Percentiles rank a stretch among this genome's conserved stretches.
Conservation (phyloP, 2,888 invertebrate genomes). For the Diplolepis rosae region DNA sequence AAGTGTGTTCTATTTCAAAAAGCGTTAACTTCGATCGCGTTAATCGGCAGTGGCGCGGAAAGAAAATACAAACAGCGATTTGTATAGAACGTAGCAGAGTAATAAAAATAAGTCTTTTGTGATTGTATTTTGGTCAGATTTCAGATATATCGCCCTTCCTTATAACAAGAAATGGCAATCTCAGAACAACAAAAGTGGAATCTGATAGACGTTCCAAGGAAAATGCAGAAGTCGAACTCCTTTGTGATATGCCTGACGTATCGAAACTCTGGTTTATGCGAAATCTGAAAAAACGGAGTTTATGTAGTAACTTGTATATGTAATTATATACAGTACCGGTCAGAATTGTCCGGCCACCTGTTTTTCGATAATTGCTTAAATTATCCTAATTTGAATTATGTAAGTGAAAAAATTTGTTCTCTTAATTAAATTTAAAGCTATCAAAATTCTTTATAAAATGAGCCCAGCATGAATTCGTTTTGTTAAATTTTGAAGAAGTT, state of each 20-base stretch:
- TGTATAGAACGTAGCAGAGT: background rate
- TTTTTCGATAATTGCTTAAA: no score
- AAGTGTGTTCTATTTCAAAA: background rate
- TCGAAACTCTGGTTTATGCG: constrained; percentile 2
- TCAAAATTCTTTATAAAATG: no score
- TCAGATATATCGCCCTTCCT: background rate
- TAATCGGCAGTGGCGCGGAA: background rate
- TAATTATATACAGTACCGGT: no score
- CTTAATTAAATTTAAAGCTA: no score
- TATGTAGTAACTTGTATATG: no score
- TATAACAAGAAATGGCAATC: background rate
- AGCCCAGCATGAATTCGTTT: no score
- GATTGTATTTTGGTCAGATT: constrained; percentile 1
- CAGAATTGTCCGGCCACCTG: no score
- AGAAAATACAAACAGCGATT: background rate
- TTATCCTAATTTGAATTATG: no score
- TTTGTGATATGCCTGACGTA: constrained; percentile 18
- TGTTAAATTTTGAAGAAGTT: no score
- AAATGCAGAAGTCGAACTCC: background rate
- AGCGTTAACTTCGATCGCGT: background rate
- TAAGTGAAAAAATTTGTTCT: no score
- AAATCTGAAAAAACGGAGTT: constrained; percentile 15
- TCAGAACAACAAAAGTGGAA: background rate
- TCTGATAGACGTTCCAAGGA: background rate
- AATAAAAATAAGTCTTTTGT: constrained; percentile 16